A percentile compares a stretch with the other conserved stretches of the same genome.
Conservation (phyloP, 2,797 vertebrate species). For the Gouania willdenowi region DNA sequence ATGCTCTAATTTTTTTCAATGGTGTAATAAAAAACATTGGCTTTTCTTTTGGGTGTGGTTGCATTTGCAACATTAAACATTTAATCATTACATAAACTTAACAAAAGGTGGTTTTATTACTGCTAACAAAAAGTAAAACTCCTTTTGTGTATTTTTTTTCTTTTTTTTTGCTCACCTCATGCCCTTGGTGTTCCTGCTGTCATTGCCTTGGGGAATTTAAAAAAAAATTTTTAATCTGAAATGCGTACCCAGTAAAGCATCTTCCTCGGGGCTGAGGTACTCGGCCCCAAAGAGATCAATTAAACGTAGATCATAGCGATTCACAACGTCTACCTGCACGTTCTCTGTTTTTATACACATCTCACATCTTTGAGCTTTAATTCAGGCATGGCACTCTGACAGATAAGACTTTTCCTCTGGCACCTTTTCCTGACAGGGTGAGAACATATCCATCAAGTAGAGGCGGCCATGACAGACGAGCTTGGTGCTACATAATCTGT, state of each 20-base stretch:
- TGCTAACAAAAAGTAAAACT: no score
- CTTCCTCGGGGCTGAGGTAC: slow-evolving; percentile 24
- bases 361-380: slow-evolving; percentile 22
- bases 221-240: not conserved
- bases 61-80: no score
- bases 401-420: slow-evolving; percentile 63
- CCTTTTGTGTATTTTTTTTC: not conserved
- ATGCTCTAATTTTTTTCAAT: no score
- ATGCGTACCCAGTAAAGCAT: slow-evolving; percentile 8
- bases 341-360: slow-evolving; percentile 18
- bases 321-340: slow-evolving; percentile 44
- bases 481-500: slow-evolving; percentile 55
- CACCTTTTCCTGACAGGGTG: slow-evolving; percentile 65
- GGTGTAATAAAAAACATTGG: no score
- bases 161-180: slow-evolving; percentile 12
- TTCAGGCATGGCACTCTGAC: slow-evolving; percentile 47
- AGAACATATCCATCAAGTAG: slow-evolving; percentile 68
- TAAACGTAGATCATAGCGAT: slow-evolving; percentile 55
- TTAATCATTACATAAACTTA: no score
- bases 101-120: no score
- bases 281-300: slow-evolving; percentile 69
- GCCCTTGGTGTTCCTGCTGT: slow-evolving; percentile 11
- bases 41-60: no score
- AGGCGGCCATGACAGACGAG: slow-evolving; percentile 56
- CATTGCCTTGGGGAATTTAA: not conserved